Evolutionary conservation across 2,888 invertebrate genomes (phyloP).

Genomic region (Drosophila mimica): DNA sequence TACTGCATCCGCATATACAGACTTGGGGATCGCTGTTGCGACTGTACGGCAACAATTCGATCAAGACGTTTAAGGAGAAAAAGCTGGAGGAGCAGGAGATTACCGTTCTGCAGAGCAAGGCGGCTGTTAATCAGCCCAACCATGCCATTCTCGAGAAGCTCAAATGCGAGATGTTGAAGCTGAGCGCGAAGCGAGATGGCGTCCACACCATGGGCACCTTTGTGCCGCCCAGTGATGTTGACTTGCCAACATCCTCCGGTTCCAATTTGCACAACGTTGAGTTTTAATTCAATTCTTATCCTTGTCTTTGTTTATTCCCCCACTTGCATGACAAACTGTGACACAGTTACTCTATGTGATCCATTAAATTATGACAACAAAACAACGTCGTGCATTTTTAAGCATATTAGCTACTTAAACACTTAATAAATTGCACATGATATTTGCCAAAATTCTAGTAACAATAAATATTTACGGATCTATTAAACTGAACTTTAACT

Average conservation of each 20-base stretch:
- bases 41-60: conserved; percentile 95
- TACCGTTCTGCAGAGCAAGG: conserved; percentile 94
- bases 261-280: conserved; percentile 93
- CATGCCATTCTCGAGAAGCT: conserved; percentile 95
- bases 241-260: conserved; percentile 89
- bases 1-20: conserved; percentile 96
- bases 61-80: conserved; percentile 96
- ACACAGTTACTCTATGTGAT: conserved; percentile 46
- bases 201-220: conserved; percentile 89
- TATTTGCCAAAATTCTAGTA: conserved; percentile 34
- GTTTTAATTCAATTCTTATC: conserved; percentile 85
- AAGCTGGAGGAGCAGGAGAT: conserved; percentile 97
- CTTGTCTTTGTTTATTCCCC: conserved; percentile 19
- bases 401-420: neutral
- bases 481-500: neutral
- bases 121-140: conserved; percentile 95
- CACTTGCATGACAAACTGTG: conserved; percentile 43
- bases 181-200: conserved; percentile 88
- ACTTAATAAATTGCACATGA: conserved; percentile 9
- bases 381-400: neutral
- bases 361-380: conserved; percentile 55
- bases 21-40: conserved; percentile 97
- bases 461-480: conserved; percentile 6
- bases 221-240: conserved; percentile 87
- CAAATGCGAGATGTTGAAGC: conserved; percentile 91